Base-by-base conservation (phyloP, 2,797 vertebrate genomes). In the Ciconia nigra region DNA sequence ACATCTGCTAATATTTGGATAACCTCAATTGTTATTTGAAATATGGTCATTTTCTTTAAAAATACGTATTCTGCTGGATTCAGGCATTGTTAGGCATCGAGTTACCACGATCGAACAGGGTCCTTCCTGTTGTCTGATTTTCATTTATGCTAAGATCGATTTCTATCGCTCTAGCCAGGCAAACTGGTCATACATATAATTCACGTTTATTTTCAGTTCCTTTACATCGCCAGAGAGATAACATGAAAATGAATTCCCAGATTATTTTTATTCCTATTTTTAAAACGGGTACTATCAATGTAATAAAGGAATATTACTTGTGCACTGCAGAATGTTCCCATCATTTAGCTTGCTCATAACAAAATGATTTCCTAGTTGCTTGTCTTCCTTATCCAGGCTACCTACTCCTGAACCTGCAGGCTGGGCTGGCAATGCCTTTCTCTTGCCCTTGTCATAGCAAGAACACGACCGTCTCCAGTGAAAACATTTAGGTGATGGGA, bases 41-140 rank as follows among this genome's bases (percentile, higher is more conserved):
- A 67, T 8, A 42, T 3, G 5, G 7, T n/a, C 9, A 69, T 80
- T 91, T 79, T 52, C 42, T 86, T 87, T 44, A 63, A 82, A 84
- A 93, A 58, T 24, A 33, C 1, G 2, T 58, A 21, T 72, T 86
- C 11, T 67, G 8, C 37, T 72, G 46, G 17, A 65, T 92, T 73
- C 29, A 35, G 63, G 21, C 47, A 69, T 17, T 0, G 0, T 73
- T 26, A 35, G 63, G 21, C 47, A 69, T 17, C 0, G 0, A 87
- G 19, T 58, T 26, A 70, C 46, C 47, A 54, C 0, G 2, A 46
- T 15, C 2, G 19, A 89, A 47, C 9, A 44, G 31, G 15, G 15
- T 33, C 11, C 11, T 83, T 83, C 47, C 26, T 84, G 49, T 61
- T 73, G 25, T 57, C 44, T 83, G 71, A 78, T 89, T 87, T 84